These are phyloP conservation scores for Sitobion miscanthi DNA, from an alignment of 1,140 invertebrate species.

Conservation along the genomic window DNA sequence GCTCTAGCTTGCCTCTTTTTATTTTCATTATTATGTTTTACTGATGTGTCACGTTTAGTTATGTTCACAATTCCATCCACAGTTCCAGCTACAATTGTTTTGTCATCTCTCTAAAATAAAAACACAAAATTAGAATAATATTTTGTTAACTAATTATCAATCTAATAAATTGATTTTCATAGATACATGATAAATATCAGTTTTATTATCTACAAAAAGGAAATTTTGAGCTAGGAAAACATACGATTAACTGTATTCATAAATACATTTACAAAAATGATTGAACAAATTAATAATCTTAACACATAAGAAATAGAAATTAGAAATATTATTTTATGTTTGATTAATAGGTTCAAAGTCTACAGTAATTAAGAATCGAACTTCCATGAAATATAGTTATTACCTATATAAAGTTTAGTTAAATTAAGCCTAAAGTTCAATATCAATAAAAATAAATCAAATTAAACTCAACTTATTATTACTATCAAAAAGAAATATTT, in stretches of 20 bases:
- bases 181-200: neutral
- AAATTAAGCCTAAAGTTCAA: no score
- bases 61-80: slow-evolving; percentile 91
- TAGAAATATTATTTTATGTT: no score
- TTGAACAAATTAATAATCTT: no score
- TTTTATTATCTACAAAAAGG: neutral
- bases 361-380: no score
- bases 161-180: neutral
- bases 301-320: no score
- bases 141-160: neutral
- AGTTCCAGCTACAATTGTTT: slow-evolving; percentile 87
- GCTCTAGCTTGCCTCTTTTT: slow-evolving; percentile 60
- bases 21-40: slow-evolving; percentile 31
- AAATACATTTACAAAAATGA: no score
- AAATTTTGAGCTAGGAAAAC: neutral
- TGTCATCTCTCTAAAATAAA: slow-evolving; percentile 76
- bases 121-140: neutral
- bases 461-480: no score
- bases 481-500: no score
- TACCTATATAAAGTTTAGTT: no score
- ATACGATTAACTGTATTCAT: neutral
- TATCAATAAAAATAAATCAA: no score
- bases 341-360: no score
- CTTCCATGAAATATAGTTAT: no score
- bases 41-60: slow-evolving; percentile 73